Evolutionary conservation across 2,797 vertebrate genomes (phyloP), one percentile per base, ranked within the genome.

Genomic region (Podargus strigoides): DNA sequence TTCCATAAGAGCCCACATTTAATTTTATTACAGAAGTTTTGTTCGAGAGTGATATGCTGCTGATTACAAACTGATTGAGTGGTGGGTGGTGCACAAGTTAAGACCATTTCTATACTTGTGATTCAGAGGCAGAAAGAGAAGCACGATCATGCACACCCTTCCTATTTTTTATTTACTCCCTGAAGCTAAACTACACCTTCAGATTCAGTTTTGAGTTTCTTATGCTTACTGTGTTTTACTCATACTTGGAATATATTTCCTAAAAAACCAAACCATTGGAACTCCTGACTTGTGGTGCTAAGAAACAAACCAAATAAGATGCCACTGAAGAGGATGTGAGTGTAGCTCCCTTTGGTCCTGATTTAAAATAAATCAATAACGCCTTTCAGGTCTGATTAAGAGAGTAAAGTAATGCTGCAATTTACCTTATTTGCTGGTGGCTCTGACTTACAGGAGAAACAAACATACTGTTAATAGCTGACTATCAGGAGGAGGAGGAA

Each of bases 121-220:
- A 69, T 32, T 74, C 13, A 70, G 46, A 81, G 5, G 9, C n/a
- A 82, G 68, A 90, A 85, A 72, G 5, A 76, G 41, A 72, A 52
- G 18, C 11, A 56, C 12, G 58, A 30, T 15, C 0, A 0, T 46
- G n/a, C 15, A 59, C 26, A 78, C 18, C 12, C 11, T 77, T 73
- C 53, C 37, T 52, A 39, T 50, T 37, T 20, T 67, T 85, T 81
- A 44, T 68, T 87, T 28, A 52, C 6, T 66, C 41, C 6, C 30
- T 84, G 58, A 67, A 76, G 52, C 13, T 80, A 50, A 84, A 70
- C 36, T 67, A 63, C 12, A 74, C 20, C 13, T 81, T 86, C 34
- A 72, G 15, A 58, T 68, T 66, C 27, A 42, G 12, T 37, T 76
- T 56, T 37, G 13, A 66, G 17, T 49, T 85, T 76, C 72, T 73